Conservation (phyloP, 2,797 vertebrate species). For the Semotilus atromaculatus region DNA sequence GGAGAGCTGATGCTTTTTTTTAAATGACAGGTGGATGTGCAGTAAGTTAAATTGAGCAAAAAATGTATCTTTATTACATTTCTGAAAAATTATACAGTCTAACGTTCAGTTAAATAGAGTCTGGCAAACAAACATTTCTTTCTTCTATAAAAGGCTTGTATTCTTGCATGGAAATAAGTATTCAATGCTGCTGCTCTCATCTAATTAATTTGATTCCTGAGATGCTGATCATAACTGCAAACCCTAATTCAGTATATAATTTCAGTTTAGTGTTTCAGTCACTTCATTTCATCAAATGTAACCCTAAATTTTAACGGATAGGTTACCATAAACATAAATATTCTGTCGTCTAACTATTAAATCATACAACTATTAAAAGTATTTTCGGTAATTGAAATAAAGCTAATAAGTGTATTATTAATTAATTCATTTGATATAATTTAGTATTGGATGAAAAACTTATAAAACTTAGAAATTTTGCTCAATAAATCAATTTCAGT, state of each 20-base stretch:
- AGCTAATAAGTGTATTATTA: background rate
- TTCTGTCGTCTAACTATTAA: background rate
- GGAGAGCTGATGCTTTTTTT: background rate
- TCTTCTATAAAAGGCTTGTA: background rate
- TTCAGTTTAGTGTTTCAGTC: background rate
- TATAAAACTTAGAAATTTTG: background rate
- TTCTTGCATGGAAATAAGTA: background rate
- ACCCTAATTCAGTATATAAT: background rate
- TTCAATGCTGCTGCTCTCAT: background rate
- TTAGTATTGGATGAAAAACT: background rate
- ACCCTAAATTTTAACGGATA: background rate
- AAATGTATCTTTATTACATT: background rate
- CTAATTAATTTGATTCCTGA: conserved; percentile 7
- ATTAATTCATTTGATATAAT: too few species aligned
- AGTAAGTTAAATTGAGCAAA: background rate
- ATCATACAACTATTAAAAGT: background rate
- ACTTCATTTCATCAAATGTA: background rate
- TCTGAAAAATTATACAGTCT: background rate
- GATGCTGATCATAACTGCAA: conserved; percentile 2
- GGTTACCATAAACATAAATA: background rate
- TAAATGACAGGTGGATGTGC: background rate
- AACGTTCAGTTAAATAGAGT: background rate
- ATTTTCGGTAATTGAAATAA: background rate
- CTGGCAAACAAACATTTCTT: background rate
- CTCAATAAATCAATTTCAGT: background rate